Percentiles rank a stretch among this genome's conserved stretches.
Conservation (phyloP, 2,888 invertebrate genomes). For the Polylopha cassiicola region DNA sequence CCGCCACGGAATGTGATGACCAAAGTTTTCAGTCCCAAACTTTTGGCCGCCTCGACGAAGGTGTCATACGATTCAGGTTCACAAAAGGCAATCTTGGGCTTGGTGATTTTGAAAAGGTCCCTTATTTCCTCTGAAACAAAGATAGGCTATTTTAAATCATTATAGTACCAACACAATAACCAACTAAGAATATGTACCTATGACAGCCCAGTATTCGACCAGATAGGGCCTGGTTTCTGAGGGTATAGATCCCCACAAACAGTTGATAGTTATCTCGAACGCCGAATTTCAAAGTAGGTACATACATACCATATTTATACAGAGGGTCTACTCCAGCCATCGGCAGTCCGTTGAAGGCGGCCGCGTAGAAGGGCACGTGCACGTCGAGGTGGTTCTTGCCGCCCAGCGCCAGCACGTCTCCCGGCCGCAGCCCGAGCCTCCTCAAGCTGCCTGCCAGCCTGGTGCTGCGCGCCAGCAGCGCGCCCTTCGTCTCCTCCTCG, state of each 20-base stretch:
- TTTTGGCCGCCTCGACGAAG: conserved; percentile 33
- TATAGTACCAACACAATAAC: too few species aligned
- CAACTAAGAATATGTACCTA: too few species aligned
- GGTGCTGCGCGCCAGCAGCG: conserved; percentile 45
- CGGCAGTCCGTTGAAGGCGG: conserved; percentile 47
- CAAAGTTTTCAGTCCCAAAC: conserved; percentile 39
- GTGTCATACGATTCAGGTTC: conserved; percentile 35
- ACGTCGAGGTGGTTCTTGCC: conserved; percentile 57
- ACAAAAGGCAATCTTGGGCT: conserved; percentile 56
- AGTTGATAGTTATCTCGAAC: too few species aligned
- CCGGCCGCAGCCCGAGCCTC: conserved; percentile 41
- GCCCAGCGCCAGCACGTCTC: conserved; percentile 50
- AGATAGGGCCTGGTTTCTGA: too few species aligned
- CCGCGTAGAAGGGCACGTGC: conserved; percentile 55
- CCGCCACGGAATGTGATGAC: conserved; percentile 48
- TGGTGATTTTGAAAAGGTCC: conserved; percentile 44
- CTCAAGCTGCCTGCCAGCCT: conserved; percentile 45
- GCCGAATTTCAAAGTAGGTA: conserved; percentile 1
- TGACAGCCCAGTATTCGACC: too few species aligned
- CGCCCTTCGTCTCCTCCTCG: conserved; percentile 45
- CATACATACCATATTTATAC: conserved; percentile 47
- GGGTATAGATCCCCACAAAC: not conserved
- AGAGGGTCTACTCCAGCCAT: conserved; percentile 50
- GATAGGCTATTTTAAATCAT: too few species aligned
- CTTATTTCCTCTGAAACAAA: conserved; percentile 49